These are phyloP conservation scores for Amblyteles armatorius DNA, from an alignment of 2,888 invertebrate genomes.

Conservation along the genomic window DNA sequence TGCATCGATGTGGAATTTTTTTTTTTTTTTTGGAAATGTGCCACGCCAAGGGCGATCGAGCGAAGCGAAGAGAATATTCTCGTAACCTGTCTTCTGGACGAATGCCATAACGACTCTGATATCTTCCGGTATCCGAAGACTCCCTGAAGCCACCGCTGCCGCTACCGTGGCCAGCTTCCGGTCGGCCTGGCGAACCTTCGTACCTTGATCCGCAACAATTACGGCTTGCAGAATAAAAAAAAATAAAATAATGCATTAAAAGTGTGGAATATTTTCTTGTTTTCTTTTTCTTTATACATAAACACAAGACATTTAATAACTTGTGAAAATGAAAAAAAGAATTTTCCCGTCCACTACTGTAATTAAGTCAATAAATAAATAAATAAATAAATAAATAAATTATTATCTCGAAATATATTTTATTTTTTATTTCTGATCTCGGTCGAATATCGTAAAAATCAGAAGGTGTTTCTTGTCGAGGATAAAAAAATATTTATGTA, in stretches of 20 bases:
- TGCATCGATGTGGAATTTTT: conserved; percentile 17
- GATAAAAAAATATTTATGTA: no score
- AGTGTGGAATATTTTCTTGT: no score
- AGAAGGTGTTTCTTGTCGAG: no score
- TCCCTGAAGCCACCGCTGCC: conserved; percentile 49
- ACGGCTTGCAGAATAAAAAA: conserved; percentile 71
- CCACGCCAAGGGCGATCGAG: conserved; percentile 43
- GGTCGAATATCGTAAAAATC: no score
- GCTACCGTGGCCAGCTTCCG: conserved; percentile 65
- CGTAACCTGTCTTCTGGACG: conserved; percentile 77
- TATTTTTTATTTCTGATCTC: background rate
- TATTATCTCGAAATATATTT: conserved; percentile 18
- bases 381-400: conserved; percentile 41
- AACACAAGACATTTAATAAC: no score
- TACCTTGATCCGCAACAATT: conserved; percentile 76
- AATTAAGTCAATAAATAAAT: conserved; percentile 12
- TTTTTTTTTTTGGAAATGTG: conserved; percentile 41
- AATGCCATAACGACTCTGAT: conserved; percentile 72
- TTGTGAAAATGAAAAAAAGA: no score
- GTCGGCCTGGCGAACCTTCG: conserved; percentile 66
- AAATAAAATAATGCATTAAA: conserved; percentile 25
- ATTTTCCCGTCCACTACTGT: no score
- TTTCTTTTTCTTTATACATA: no score
- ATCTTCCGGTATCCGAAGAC: conserved; percentile 68
- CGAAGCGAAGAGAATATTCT: conserved; percentile 37